Percentiles rank a stretch among this genome's conserved stretches.
Evolutionary conservation across 2,797 vertebrate genomes (phyloP).

Genomic region (Argentina silus): DNA sequence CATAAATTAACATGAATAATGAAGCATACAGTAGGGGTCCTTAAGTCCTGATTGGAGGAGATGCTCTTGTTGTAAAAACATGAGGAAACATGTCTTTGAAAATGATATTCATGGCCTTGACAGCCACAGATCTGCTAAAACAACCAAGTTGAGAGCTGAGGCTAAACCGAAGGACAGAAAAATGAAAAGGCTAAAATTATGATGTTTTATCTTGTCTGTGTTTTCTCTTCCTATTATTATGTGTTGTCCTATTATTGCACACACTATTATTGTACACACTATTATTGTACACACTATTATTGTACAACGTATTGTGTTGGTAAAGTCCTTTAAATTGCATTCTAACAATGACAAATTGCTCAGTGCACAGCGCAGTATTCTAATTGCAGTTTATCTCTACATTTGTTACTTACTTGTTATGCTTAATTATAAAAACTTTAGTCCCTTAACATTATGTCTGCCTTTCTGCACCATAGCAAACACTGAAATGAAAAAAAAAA

Average conservation of each 20-base stretch:
- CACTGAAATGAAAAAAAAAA: slow-evolving; percentile 19
- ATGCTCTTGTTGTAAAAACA: slow-evolving; percentile 50
- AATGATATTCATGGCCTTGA: not conserved
- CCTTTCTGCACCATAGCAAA: not conserved
- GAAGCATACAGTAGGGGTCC: slow-evolving; percentile 49
- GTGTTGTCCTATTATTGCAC: too few species aligned
- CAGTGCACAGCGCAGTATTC: too few species aligned
- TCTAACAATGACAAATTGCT: not conserved
- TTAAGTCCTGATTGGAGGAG: slow-evolving; percentile 61
- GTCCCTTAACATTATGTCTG: not conserved
- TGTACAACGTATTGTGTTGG: not conserved
- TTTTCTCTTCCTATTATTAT: too few species aligned
- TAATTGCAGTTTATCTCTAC: too few species aligned
- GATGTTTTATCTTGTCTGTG: too few species aligned
- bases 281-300: too few species aligned
- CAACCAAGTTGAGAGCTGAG: slow-evolving; percentile 7
- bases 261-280: too few species aligned
- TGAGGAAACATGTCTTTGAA: slow-evolving; percentile 30
- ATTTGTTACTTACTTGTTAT: too few species aligned
- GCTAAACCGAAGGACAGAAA: not conserved
- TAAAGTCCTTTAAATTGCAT: not conserved
- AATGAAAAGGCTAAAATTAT: not conserved
- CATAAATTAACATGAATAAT: slow-evolving; percentile 81
- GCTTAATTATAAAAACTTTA: too few species aligned
- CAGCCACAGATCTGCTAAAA: slow-evolving; percentile 15